Conservation (phyloP, 1,140 invertebrate genomes). For the Hypothenemus hampei region DNA sequence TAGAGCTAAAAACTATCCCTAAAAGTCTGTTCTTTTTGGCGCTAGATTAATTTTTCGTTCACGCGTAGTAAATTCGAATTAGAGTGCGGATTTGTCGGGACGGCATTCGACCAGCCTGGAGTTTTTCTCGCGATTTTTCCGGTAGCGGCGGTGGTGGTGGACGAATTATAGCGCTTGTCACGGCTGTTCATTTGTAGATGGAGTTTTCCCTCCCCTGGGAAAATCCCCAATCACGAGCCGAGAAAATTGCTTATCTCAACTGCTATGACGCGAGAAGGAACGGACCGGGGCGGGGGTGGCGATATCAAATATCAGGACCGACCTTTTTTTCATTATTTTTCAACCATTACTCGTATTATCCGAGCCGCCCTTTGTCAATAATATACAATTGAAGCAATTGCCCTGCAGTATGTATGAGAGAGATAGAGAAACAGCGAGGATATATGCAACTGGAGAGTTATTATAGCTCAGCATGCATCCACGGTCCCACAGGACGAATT, state of each 20-base stretch:
- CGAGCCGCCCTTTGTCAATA: too few species aligned
- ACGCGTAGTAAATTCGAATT: constrained; percentile 27
- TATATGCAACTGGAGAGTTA: constrained; percentile 24
- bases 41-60: too few species aligned
- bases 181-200: constrained; percentile 69
- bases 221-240: constrained; percentile 65
- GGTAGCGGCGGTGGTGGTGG: constrained; percentile 43
- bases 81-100: constrained; percentile 18
- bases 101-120: constrained; percentile 18
- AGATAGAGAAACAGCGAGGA: too few species aligned
- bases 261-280: constrained; percentile 27
- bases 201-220: constrained; percentile 64
- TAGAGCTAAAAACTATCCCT: too few species aligned
- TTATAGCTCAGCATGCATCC: constrained; percentile 28
- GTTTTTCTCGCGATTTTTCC: constrained; percentile 40
- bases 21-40: too few species aligned
- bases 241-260: constrained; percentile 59
- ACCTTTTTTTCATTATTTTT: neutral
- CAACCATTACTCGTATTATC: too few species aligned
- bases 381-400: constrained; percentile 9
- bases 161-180: constrained; percentile 69
- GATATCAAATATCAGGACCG: too few species aligned
- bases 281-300: neutral
- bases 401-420: constrained; percentile 9
- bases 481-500: constrained; percentile 23